phyloP scores from a whole-genome alignment of 2,113 vertebrate genomes.

The Cyanoderma ruficeps region DNA sequence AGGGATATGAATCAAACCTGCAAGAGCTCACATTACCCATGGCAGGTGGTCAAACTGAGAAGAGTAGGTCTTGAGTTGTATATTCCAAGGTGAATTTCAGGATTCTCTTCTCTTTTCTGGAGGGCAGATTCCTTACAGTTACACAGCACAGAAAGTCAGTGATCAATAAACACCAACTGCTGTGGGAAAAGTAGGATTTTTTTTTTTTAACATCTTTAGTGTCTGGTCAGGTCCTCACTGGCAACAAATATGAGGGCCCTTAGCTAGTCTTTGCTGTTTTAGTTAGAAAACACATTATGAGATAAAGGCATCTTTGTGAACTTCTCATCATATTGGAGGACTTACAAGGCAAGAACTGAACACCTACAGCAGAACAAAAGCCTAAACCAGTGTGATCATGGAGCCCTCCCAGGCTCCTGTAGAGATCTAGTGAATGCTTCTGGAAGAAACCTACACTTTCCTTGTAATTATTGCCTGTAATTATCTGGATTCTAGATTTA shows the following conservation, averaged over 20 bases:
- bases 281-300: neutral
- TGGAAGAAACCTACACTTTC: neutral
- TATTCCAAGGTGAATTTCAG: neutral
- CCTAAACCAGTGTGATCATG: neutral
- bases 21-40: neutral
- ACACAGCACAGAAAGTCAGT: neutral
- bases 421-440: neutral
- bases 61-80: neutral
- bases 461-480: neutral
- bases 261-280: neutral
- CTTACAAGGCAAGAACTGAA: neutral
- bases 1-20: neutral
- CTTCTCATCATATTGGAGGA: neutral
- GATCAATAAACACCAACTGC: neutral
- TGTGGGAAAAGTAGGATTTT: neutral
- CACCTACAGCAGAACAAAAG: neutral
- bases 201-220: neutral
- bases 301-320: neutral
- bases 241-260: neutral
- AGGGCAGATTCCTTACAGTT: neutral
- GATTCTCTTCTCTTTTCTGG: neutral
- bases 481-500: neutral
- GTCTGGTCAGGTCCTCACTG: neutral
- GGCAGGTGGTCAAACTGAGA: neutral
- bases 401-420: fast-evolving